Conservation (phyloP, 1,140 invertebrate species). For the Drusus annulatus region DNA sequence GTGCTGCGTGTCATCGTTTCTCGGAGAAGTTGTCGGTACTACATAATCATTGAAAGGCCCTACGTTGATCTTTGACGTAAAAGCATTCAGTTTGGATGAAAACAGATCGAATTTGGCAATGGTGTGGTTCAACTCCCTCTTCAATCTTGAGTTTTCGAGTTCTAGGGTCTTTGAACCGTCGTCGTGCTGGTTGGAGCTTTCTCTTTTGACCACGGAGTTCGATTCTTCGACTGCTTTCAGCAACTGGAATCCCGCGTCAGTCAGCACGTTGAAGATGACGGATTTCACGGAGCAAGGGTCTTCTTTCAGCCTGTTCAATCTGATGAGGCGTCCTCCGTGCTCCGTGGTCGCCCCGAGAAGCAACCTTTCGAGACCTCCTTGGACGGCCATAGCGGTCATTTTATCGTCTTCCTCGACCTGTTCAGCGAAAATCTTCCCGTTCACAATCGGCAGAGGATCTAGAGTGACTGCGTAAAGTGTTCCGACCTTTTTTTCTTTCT, state of each 20-base stretch:
- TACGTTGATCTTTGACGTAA: no score
- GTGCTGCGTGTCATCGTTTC: no score
- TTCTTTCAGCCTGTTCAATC: no score
- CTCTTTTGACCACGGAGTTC: not conserved
- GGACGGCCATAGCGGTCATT: constrained; percentile 23
- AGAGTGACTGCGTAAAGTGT: no score
- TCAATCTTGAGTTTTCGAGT: constrained; percentile 1
- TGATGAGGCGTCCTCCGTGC: not conserved
- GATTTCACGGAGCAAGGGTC: no score
- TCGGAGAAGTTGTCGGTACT: no score
- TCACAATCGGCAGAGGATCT: no score
- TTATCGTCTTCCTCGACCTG: constrained; percentile 2
- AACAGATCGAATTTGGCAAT: not conserved
- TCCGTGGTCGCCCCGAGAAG: not conserved
- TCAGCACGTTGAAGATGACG: not conserved
- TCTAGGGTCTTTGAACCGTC: not conserved
- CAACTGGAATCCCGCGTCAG: not conserved
- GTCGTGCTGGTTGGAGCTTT: no score
- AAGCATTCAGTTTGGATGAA: not conserved
- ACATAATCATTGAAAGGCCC: no score
- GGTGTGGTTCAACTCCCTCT: not conserved
- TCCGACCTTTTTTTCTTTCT: not conserved
- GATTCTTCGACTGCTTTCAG: constrained; percentile 23
- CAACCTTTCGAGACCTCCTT: not conserved
- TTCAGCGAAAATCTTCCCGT: not conserved